Evolutionary conservation across 1,140 invertebrate species (phyloP).

Genomic region (Drosophila dunni): DNA sequence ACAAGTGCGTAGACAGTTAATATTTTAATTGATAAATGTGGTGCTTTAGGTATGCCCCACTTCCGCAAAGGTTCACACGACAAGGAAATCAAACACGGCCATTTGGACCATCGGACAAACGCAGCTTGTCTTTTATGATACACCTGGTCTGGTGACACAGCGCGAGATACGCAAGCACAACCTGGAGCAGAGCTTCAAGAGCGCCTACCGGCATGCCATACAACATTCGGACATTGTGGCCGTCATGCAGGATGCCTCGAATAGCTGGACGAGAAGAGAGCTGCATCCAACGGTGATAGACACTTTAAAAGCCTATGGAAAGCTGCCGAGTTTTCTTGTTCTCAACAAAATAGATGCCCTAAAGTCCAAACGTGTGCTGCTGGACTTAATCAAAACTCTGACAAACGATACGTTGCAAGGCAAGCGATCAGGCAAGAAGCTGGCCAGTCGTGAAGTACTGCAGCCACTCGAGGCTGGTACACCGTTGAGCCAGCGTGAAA

Average conservation of each 20-base stretch:
- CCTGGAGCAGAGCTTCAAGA: conserved; percentile 88
- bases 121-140: conserved; percentile 95
- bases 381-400: conserved; percentile 89
- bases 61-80: conserved; percentile 96
- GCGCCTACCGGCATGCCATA: conserved; percentile 88
- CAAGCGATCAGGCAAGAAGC: conserved; percentile 55
- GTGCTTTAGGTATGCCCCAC: conserved; percentile 91
- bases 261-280: conserved; percentile 88
- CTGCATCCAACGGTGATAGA: conserved; percentile 90
- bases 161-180: conserved; percentile 89
- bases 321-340: conserved; percentile 91
- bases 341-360: conserved; percentile 95
- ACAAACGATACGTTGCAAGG: conserved; percentile 88
- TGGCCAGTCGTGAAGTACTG: neutral
- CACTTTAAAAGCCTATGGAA: conserved; percentile 87
- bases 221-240: conserved; percentile 92
- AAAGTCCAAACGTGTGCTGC: conserved; percentile 90
- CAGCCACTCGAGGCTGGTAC: conserved; percentile 8
- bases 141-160: conserved; percentile 91
- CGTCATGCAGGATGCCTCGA: conserved; percentile 93
- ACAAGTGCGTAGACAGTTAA: neutral
- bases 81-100: conserved; percentile 89
- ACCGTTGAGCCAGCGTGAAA: conserved; percentile 56
- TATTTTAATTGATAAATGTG: conserved; percentile 11
- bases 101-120: conserved; percentile 90